A percentile compares a stretch with the other conserved stretches of the same genome.
Conservation (phyloP, 2,113 vertebrate genomes). For the Cyphomyrus plagiostoma region DNA sequence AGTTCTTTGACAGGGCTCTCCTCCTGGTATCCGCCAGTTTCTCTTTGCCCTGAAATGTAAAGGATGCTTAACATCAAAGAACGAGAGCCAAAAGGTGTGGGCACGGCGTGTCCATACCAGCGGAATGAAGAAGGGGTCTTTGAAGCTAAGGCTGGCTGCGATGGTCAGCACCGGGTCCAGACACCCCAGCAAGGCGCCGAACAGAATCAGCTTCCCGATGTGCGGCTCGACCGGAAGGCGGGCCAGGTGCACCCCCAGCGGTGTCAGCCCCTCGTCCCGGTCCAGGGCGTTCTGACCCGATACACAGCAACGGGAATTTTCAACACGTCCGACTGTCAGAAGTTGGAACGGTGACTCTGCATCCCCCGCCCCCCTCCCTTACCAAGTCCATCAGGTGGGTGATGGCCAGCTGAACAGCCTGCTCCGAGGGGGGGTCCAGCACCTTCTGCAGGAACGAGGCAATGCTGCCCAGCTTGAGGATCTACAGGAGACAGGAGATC, state of each 20-base stretch:
- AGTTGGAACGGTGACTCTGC: not conserved
- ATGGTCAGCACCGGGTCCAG: constrained; percentile 90
- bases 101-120: constrained; percentile 63
- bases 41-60: constrained; percentile 80
- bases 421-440: constrained; percentile 79
- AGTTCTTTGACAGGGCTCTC: constrained; percentile 75
- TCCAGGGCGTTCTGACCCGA: constrained; percentile 82
- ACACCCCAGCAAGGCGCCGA: constrained; percentile 88
- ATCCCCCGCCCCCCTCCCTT: constrained; percentile 26
- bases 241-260: constrained; percentile 85
- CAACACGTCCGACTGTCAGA: not conserved
- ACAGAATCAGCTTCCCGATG: constrained; percentile 96
- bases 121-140: constrained; percentile 96
- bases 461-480: constrained; percentile 85
- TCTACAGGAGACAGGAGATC: constrained; percentile 55
- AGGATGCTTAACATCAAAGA: not conserved
- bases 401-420: constrained; percentile 77
- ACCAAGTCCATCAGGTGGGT: constrained; percentile 89
- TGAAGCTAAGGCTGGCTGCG: constrained; percentile 96
- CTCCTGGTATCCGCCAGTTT: constrained; percentile 87
- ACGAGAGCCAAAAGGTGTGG: not conserved
- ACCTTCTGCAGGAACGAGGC: constrained; percentile 78
- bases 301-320: not conserved
- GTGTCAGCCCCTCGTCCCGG: constrained; percentile 80
- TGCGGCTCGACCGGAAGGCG: constrained; percentile 90